These are phyloP conservation scores for Cherax quadricarinatus DNA, from an alignment of 1,140 invertebrate species.

Conservation along the genomic window DNA sequence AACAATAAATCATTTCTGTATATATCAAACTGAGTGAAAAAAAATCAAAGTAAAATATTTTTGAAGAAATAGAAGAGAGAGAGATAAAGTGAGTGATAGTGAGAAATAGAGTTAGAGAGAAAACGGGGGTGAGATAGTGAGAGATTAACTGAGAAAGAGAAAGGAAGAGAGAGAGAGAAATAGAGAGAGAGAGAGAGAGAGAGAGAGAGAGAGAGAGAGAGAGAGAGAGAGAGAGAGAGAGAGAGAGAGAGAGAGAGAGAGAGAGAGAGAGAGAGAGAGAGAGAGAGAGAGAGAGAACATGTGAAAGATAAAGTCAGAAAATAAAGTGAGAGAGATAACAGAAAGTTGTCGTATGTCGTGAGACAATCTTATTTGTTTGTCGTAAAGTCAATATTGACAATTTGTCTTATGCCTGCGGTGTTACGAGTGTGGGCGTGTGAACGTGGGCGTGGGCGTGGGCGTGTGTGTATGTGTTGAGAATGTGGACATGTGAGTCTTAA, in stretches of 20 bases:
- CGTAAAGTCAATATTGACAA: no score
- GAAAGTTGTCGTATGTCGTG: no score
- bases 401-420: no score
- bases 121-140: neutral
- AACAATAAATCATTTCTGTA: no score
- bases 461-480: no score
- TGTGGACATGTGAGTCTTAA: no score
- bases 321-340: no score
- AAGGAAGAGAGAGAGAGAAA: neutral
- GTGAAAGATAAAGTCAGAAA: no score
- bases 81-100: neutral
- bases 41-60: neutral
- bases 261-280: neutral
- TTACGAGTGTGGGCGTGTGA: no score
- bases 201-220: neutral
- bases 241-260: neutral
- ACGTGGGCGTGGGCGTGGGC: no score
- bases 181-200: no score
- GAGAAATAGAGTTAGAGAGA: neutral
- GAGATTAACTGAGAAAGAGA: neutral
- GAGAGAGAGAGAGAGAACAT: neutral
- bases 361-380: no score
- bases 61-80: neutral
- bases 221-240: neutral
- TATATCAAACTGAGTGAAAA: neutral